phyloP scores from a whole-genome alignment of 2,113 vertebrate species.

The Brachyistius frenatus region DNA sequence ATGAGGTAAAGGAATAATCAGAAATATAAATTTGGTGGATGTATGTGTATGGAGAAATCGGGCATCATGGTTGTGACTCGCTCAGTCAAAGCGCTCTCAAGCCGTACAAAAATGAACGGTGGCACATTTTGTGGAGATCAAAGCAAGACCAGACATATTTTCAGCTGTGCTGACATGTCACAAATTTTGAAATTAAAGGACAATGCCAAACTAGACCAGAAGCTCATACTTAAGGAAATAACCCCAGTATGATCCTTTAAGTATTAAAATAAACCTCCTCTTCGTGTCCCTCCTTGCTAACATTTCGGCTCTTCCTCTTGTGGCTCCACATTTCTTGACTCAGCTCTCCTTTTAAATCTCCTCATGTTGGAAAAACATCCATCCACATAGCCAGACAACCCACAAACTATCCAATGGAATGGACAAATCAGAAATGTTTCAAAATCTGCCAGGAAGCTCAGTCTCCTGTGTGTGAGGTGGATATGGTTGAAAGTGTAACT shows the following conservation, averaged over 20 bases:
- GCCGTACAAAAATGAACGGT: neutral
- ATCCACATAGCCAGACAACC: slow-evolving; percentile 16
- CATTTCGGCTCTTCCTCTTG: slow-evolving; percentile 15
- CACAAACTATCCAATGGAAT: slow-evolving; percentile 28
- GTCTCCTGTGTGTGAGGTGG: slow-evolving; percentile 41
- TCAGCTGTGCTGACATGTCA: neutral
- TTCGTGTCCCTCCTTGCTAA: neutral
- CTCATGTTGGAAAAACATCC: slow-evolving; percentile 30
- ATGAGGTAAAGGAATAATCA: too few species aligned
- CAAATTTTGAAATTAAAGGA: slow-evolving; percentile 11
- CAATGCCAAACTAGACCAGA: neutral
- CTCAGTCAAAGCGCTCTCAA: neutral
- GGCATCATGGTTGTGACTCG: too few species aligned
- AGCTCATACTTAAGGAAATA: slow-evolving; percentile 6
- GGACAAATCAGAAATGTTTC: slow-evolving; percentile 26
- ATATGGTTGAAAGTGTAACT: slow-evolving; percentile 40
- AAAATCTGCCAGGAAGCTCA: slow-evolving; percentile 25
- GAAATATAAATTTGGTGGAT: too few species aligned
- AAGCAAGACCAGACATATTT: neutral
- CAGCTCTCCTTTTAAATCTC: slow-evolving; percentile 28
- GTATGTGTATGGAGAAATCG: too few species aligned
- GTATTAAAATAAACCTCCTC: slow-evolving; percentile 7
- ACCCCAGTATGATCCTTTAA: neutral
- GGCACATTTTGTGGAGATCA: neutral
- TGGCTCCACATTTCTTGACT: slow-evolving; percentile 21